phyloP scores from a whole-genome alignment of 2,113 vertebrate genomes.

The Oenanthe melanoleuca region DNA sequence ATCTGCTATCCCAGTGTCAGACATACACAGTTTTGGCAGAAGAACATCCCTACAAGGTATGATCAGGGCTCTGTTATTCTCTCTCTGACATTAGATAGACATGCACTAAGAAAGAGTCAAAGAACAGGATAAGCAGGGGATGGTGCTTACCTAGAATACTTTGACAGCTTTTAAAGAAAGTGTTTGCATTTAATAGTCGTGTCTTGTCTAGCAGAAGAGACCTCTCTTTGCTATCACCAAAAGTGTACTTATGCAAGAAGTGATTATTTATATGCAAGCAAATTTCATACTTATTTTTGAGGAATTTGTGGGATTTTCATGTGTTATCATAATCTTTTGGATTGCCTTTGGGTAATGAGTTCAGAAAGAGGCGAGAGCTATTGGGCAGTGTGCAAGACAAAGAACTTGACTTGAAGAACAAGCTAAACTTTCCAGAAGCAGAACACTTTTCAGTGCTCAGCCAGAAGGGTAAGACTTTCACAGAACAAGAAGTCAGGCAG shows the following conservation, averaged over 20 bases:
- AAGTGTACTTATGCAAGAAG: background rate
- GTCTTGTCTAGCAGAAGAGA: background rate
- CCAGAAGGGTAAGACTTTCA: background rate
- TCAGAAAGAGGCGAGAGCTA: background rate
- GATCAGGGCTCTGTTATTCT: background rate
- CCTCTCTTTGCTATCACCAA: background rate
- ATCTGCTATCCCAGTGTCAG: background rate
- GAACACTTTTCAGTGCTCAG: background rate
- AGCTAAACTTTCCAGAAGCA: background rate
- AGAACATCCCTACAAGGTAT: background rate
- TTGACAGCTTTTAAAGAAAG: background rate
- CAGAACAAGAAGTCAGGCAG: background rate
- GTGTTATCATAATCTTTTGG: background rate
- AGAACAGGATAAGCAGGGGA: background rate
- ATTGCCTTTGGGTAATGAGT: background rate
- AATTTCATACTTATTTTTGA: background rate
- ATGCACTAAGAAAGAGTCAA: background rate
- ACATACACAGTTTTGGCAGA: background rate
- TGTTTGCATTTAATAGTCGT: background rate
- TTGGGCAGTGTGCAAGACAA: background rate
- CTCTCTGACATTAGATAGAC: background rate
- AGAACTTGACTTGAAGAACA: background rate
- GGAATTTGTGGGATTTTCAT: background rate
- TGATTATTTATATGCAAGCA: background rate
- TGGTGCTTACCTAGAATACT: background rate